phyloP scores from a whole-genome alignment of 2,888 invertebrate genomes.

The Diogma glabrata region DNA sequence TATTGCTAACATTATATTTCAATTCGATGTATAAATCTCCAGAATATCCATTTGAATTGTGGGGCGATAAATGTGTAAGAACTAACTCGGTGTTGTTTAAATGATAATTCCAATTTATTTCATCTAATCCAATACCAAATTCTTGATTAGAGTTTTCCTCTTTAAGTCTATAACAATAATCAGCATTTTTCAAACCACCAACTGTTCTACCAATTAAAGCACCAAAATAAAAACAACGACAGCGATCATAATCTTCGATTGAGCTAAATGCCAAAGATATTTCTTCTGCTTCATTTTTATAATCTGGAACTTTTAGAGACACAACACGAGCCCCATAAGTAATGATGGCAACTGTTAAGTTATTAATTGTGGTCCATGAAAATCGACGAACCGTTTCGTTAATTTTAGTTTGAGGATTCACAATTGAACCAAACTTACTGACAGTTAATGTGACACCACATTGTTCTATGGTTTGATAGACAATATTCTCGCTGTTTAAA shows the following conservation, averaged over 20 bases:
- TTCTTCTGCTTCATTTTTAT: not conserved
- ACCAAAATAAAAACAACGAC: constrained; percentile 1
- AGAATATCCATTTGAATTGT: constrained; percentile 4
- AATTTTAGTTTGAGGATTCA: too few relatives aligned
- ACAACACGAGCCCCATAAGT: constrained; percentile 7
- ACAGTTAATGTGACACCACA: too few relatives aligned
- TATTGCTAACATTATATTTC: not conserved
- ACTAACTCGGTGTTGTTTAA: not conserved
- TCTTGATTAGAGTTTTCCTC: too few relatives aligned
- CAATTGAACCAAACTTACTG: too few relatives aligned
- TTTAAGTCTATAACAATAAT: too few relatives aligned
- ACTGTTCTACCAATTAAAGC: too few relatives aligned
- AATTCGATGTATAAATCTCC: not conserved
- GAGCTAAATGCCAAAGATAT: constrained; percentile 4
- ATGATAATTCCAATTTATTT: constrained; percentile 11
- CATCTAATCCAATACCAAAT: too few relatives aligned
- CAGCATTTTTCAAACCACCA: too few relatives aligned
- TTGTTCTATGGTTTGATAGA: too few relatives aligned
- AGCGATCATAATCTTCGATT: not conserved
- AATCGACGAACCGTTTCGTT: not conserved
- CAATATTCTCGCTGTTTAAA: too few relatives aligned
- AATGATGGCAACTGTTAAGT: constrained; percentile 5
- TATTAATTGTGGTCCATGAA: constrained; percentile 3
- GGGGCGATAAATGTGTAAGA: not conserved
- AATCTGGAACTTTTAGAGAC: constrained; percentile 6